Base-by-base conservation (phyloP, 1,140 invertebrate genomes). In the Psilanteris sp. region DNA sequence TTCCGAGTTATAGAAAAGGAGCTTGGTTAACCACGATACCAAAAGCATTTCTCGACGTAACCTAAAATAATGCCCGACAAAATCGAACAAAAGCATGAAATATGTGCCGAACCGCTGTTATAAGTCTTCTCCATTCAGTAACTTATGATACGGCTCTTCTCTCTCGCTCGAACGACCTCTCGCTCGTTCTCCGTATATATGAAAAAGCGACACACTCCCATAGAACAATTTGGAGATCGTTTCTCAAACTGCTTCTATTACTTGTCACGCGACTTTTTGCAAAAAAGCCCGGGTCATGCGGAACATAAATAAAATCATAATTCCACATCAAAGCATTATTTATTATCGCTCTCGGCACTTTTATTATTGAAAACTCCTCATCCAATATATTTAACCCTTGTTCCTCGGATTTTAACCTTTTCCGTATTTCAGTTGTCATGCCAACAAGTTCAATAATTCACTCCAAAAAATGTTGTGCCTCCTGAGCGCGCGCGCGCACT, bases 81-180 rank as follows among this genome's bases (percentile, higher is more conserved):
- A 88, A 88, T 88, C 86, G 86, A 88, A 88, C 86, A 88, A 88
- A 88, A 87, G 86, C 81, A 83, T 88, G 85, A 87, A 86, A 83
- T 88, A 87, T 86, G 81, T 79, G 82, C 80, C 81, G 59, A 74
- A 80, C 77, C 68, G 67, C 70, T 72, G 80, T 73, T 79, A 77
- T 81, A 81, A 82, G 77, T 83, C 80, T 83, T 79, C 79, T 54
- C 78, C 64, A 72, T 79, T 72, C 66, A 57, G 78, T 87, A 86
- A 88, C 82, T 88, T 85, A 88, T 88, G 81, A 86, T 85, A 81
- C 78, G 82, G 77, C 83, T 82, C 71, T 78, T 80, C 2, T 73
- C 64, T 76, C 59, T 29, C 6, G 50, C 59, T 15, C 10, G 5
- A n/a, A n/a, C 13, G 0, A 10, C 39, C 15, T 54, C 55, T 52